Conservation (phyloP, 2,888 invertebrate species). For the Aphidius colemani region DNA sequence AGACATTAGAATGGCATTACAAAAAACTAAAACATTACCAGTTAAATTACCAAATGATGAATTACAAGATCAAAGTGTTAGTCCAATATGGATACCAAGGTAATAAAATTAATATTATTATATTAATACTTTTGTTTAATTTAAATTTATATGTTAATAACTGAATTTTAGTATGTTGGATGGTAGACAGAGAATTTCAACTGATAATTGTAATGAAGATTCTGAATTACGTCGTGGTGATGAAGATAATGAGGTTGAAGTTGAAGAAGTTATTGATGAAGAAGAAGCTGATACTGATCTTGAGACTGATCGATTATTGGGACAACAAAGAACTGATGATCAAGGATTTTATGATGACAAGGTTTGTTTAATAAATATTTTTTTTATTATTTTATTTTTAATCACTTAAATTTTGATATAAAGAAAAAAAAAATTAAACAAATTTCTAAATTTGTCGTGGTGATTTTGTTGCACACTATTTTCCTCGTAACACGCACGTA, state of each 20-base stretch:
- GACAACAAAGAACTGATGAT: constrained; percentile 92
- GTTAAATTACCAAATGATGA: constrained; percentile 62
- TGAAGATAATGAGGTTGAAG: constrained; percentile 54
- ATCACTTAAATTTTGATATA: neutral
- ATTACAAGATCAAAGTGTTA: constrained; percentile 63
- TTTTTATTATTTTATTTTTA: too few relatives aligned
- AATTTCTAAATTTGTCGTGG: constrained; percentile 14
- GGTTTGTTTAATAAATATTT: constrained; percentile 58
- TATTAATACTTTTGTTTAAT: too few relatives aligned
- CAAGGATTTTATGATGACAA: constrained; percentile 91
- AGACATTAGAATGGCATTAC: constrained; percentile 81
- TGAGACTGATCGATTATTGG: constrained; percentile 94
- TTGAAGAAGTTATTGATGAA: constrained; percentile 54
- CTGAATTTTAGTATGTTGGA: constrained; percentile 55
- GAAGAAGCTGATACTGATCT: constrained; percentile 96
- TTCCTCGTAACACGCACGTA: constrained; percentile 26
- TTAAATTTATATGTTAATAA: too few relatives aligned
- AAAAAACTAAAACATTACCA: constrained; percentile 72
- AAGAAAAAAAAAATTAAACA: neutral
- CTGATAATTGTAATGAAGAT: constrained; percentile 57
- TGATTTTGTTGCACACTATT: constrained; percentile 26
- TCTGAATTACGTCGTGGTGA: constrained; percentile 54
- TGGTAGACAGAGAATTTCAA: constrained; percentile 56
- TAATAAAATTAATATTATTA: constrained; percentile 45
- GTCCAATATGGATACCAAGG: constrained; percentile 75